Evolutionary conservation across 2,113 vertebrate genomes (phyloP), one percentile per base, ranked within the genome.

Genomic region (Eptesicus fuscus): DNA sequence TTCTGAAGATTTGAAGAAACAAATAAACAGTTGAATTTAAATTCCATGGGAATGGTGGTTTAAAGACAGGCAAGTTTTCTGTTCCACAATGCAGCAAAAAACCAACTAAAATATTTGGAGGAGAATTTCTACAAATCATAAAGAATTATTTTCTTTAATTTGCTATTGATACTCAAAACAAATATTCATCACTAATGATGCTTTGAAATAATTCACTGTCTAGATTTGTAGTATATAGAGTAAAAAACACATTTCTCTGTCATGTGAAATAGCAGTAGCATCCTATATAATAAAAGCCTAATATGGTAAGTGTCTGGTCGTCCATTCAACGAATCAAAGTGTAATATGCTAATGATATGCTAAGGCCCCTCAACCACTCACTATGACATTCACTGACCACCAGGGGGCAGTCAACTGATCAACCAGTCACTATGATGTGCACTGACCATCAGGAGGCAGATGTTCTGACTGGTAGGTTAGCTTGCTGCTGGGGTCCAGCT

Each of bases 1-100:
- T 83, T 79, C 56, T 91, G 40, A 79, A 90, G 25, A 79, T 87
- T 65, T 94, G 42, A 93, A 73, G 17, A 90, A 88, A 82, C 5
- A 73, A 23, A 86, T 20, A 49, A 13, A 63, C n/a, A 44, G 37
- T 9, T 51, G 8, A 74, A 87, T 82, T 61, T 70, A 90, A 93
- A 44, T 70, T 51, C 9, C n/a, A 74, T 4, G 40, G 37, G 23
- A 23, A 13, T 47, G 6, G 28, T 91, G 77, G 30, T 42, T 70
- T 78, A 40, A 74, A 93, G 51, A 63, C 9, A 80, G 42, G 6
- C 17, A 42, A 28, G 11, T 16, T 25, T 25, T 77, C 40, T 0
- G 17, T 90, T 65, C 17, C 32, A 88, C 42, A 17, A 77, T 22
- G 18, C 1, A n/a, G 12, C 10, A 47, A 23, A 44, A 83, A 53